A percentile compares a stretch with the other conserved stretches of the same genome.
These are phyloP conservation scores for Buphagus erythrorhynchus DNA, from an alignment of 2,797 vertebrate genomes.

Conservation along the genomic window DNA sequence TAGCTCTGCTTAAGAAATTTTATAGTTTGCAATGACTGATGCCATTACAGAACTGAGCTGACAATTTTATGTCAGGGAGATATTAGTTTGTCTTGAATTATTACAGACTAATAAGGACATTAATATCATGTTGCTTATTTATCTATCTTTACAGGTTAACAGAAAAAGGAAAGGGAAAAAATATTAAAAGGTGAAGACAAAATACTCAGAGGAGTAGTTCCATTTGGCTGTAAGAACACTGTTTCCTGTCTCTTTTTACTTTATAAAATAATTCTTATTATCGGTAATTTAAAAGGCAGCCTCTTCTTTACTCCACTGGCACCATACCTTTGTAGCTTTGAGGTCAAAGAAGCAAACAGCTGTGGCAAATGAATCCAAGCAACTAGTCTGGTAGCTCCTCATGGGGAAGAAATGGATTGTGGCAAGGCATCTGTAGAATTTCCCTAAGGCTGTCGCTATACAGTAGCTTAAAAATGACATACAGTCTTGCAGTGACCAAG, in stretches of 20 bases:
- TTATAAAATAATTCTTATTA: neutral
- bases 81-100: slow-evolving; percentile 48
- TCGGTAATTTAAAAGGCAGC: neutral
- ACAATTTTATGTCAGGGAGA: slow-evolving; percentile 44
- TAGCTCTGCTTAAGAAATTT: neutral
- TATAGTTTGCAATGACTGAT: slow-evolving; percentile 49
- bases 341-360: slow-evolving; percentile 40
- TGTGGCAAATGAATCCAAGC: slow-evolving; percentile 31
- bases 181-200: neutral
- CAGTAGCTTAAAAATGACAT: neutral
- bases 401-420: slow-evolving; percentile 60
- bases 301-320: neutral
- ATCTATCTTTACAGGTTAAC: slow-evolving; percentile 4
- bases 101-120: slow-evolving; percentile 43
- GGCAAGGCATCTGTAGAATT: slow-evolving; percentile 56
- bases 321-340: slow-evolving; percentile 10
- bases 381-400: neutral
- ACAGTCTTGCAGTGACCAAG: neutral
- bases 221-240: neutral
- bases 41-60: slow-evolving; percentile 41
- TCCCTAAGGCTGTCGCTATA: slow-evolving; percentile 14
- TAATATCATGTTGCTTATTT: neutral
- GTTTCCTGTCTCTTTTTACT: neutral
- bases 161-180: neutral
- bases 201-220: neutral